phyloP scores from a whole-genome alignment of 2,797 vertebrate species.

The Buphagus erythrorhynchus region DNA sequence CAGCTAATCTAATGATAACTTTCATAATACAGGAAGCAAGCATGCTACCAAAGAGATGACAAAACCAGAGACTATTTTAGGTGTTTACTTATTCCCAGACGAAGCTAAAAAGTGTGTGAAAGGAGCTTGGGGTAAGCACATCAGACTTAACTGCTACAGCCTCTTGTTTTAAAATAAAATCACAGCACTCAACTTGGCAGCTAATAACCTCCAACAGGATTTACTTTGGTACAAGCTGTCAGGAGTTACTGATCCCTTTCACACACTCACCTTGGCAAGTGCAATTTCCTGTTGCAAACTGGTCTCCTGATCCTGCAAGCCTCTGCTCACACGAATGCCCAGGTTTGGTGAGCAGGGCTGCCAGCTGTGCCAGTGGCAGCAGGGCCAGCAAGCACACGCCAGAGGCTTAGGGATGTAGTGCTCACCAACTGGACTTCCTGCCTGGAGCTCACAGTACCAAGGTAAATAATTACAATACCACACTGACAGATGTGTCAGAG shows the following conservation, averaged over 20 bases:
- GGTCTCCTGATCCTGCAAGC: not conserved
- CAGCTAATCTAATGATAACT: slow-evolving; percentile 17
- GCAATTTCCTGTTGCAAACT: not conserved
- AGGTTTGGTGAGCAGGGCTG: not conserved
- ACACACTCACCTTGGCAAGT: not conserved
- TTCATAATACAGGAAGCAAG: slow-evolving; percentile 37
- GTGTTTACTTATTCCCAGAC: slow-evolving; percentile 38
- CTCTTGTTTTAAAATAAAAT: not conserved
- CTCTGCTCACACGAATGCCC: accelerated
- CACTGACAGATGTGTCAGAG: not conserved
- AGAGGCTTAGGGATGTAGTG: not conserved
- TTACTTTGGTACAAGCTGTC: not conserved
- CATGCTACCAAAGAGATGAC: not conserved
- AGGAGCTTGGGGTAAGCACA: not conserved
- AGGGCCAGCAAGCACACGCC: accelerated
- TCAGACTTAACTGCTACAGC: not conserved
- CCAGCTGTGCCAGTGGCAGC: accelerated
- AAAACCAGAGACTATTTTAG: slow-evolving; percentile 44
- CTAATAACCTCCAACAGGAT: not conserved
- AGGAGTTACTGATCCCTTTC: not conserved
- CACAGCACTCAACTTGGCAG: not conserved
- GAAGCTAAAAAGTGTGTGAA: not conserved
- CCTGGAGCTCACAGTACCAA: not conserved
- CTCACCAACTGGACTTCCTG: not conserved
- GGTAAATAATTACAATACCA: not conserved